Conservation (phyloP, 2,888 invertebrate species). For the Lacanobia oleracea region DNA sequence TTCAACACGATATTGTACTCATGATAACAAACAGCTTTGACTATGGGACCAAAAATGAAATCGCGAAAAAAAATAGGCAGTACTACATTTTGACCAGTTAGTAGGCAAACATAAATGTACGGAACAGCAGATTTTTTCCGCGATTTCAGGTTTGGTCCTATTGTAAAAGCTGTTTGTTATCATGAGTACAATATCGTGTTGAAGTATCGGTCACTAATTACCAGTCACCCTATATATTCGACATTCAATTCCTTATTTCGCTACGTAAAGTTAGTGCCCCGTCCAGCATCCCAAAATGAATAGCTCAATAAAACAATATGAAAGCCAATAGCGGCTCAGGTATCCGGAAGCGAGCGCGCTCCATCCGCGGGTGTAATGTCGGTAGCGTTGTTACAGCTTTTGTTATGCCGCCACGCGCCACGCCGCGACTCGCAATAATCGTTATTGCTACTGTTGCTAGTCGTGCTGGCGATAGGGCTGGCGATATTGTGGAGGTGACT, state of each 20-base stretch:
- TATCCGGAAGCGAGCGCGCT: constrained; percentile 43
- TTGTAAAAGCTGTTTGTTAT: too few relatives aligned
- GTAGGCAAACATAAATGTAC: too few relatives aligned
- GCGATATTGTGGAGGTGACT: neutral
- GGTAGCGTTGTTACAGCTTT: constrained; percentile 67
- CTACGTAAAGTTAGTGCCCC: neutral
- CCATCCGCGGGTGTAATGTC: constrained; percentile 62
- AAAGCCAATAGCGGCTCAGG: constrained; percentile 21
- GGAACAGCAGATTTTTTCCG: too few relatives aligned
- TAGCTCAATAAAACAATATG: constrained; percentile 22
- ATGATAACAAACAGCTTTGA: too few relatives aligned
- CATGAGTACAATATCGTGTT: too few relatives aligned
- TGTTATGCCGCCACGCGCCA: constrained; percentile 65
- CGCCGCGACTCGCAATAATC: constrained; percentile 58
- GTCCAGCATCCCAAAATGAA: neutral
- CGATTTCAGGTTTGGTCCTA: too few relatives aligned
- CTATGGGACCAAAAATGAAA: too few relatives aligned
- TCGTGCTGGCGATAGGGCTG: constrained; percentile 50
- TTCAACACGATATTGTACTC: too few relatives aligned
- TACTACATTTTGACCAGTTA: too few relatives aligned
- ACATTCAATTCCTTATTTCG: neutral
- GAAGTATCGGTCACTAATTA: too few relatives aligned
- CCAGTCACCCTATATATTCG: too few relatives aligned
- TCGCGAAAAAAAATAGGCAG: too few relatives aligned
- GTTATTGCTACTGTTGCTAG: constrained; percentile 50